Evolutionary conservation across 1,140 invertebrate species (phyloP), one percentile per base, ranked within the genome.

Genomic region (Helicoverpa armigera): DNA sequence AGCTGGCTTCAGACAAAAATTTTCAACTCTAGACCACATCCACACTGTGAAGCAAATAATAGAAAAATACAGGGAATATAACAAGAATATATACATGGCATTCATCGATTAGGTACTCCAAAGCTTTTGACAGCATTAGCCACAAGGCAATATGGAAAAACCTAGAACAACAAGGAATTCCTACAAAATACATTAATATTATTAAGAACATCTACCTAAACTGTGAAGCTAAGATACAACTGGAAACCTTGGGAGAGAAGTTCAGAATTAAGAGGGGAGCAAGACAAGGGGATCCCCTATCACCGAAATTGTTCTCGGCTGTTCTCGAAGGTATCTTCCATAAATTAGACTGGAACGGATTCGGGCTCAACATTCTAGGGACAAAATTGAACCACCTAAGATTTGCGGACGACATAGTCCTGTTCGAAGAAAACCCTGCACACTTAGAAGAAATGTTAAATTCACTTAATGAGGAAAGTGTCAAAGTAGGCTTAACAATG

Each of bases 1-100:
- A 63, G 77, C 77, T 53, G 77, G 77, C 35, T 79, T 79, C 14
- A 58, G 56, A n/a, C 63, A 63, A 43, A 29, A 23, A 29, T 74
- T 74, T 14, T 50, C 31, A 2, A 72, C 48, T 14, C 54, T 72
- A 23, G 50, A 72, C 13, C 69, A 72, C n/a, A 72, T 72, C 12
- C 65, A 67, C 43, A 67, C 65, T 3, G 23, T 72, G 3, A 72
- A 54, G 54, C 69, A 72, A 23, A 3, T 72, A 9, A 29, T 72
- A 13, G 16, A 72, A 18, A 72, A 72, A 16, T 72, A 54, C 31
- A 72, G 31, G 0, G 69, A 72, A 50, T n/a, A n/a, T n/a, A n/a
- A n/a, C n/a, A n/a, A n/a, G n/a, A n/a, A n/a, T n/a, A n/a, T n/a
- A 31, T 31, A 31, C 4, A 31, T 31, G 31, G 31, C 54, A 2